A percentile compares a stretch with the other conserved stretches of the same genome.
phyloP scores from a whole-genome alignment of 2,888 invertebrate genomes.

The Rhamnusium bicolor region DNA sequence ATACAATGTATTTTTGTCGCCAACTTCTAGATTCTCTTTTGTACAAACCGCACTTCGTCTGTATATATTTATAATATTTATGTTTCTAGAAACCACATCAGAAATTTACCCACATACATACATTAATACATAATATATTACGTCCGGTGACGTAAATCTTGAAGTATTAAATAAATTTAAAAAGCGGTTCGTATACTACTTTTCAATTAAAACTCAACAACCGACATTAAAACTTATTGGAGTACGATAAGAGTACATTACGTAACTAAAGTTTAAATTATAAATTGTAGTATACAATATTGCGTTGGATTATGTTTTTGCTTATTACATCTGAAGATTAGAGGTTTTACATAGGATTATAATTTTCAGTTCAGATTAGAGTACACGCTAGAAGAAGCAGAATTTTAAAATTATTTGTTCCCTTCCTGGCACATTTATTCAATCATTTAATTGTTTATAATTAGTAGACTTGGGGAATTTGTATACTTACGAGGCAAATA shows the following conservation, averaged over 20 bases:
- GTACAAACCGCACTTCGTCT: no score
- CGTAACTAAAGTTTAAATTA: constrained; percentile 8
- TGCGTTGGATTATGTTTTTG: background rate
- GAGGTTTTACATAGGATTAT: background rate
- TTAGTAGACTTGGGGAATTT: no score
- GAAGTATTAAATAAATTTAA: background rate
- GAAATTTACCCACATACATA: background rate
- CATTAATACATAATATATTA: background rate
- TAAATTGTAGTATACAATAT: background rate
- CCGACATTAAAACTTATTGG: constrained; percentile 18
- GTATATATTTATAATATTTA: no score
- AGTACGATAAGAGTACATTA: constrained; percentile 5
- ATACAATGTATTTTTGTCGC: no score
- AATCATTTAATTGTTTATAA: no score
- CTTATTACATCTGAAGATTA: constrained; percentile 3
- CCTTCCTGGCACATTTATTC: no score
- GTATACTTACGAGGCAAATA: no score
- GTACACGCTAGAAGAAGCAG: no score
- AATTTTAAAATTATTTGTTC: no score
- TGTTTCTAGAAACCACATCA: no score
- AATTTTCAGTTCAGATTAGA: background rate
- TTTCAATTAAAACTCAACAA: constrained; percentile 3
- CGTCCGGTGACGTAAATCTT: background rate
- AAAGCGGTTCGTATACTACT: constrained; percentile 6
- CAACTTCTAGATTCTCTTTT: no score